Evolutionary conservation across 1,140 invertebrate species (phyloP), one percentile per base, ranked within the genome.

Genomic region (Calephelis nemesis): DNA sequence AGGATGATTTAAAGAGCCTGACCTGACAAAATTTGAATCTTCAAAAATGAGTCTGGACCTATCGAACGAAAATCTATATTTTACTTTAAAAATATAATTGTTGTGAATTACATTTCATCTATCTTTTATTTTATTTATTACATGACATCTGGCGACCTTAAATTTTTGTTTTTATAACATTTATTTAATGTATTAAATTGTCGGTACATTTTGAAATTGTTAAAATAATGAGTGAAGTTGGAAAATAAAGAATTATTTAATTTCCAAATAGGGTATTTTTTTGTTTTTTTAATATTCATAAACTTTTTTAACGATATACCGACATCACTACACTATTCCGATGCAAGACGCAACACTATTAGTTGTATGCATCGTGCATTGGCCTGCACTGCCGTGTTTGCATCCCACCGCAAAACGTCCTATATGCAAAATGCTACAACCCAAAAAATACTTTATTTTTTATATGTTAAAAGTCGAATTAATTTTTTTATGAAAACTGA

Each of bases 281-380:
- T 30, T 19, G n/a, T 12, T 47, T 47, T 47, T 71, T 45, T 58
- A 67, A 67, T 58, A 54, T 58, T 60, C 65, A 60, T 71, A 76
- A 73, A 58, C 19, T 12, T 39, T 12, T 60, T 40, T 73, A 71
- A 77, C 66, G 70, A 67, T 47, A 69, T 76, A 71, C 71, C 68
- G 67, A 68, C 89, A 82, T 71, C 87, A 81, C 87, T 89, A 88
- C 71, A 69, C 71, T 79, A 80, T 82, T 78, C 64, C 75, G 69
- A 79, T 76, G 77, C 77, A 76, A 76, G 74, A 74, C 75, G 70
- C 81, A 81, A 75, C 81, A 79, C 81, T 82, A 81, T 89, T 91
- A 88, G 84, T 89, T 89, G 87, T 88, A 91, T 89, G 89, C 87
- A 88, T 83, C 89, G 89, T 89, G 89, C 88, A 90, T 84, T 90